Conservation (phyloP, 2,888 invertebrate genomes). For the Venustoraphidia nigricollis region DNA sequence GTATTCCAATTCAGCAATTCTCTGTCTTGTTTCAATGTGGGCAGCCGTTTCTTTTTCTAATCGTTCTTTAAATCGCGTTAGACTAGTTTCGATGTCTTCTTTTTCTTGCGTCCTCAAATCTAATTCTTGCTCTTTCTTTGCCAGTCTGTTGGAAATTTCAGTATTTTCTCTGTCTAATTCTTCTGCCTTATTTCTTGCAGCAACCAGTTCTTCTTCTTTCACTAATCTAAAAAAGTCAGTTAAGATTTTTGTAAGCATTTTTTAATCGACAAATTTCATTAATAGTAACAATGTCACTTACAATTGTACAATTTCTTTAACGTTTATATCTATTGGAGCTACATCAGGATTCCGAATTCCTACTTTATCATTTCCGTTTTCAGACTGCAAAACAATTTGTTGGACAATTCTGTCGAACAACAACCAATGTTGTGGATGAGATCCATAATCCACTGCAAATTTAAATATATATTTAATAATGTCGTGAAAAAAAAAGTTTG, state of each 20-base stretch:
- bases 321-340: conserved; percentile 75
- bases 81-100: conserved; percentile 76
- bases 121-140: conserved; percentile 85
- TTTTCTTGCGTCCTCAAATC: conserved; percentile 82
- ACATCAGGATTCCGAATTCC: conserved; percentile 63
- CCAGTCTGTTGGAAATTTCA: conserved; percentile 71
- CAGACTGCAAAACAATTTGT: conserved; percentile 77
- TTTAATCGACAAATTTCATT: conserved; percentile 5
- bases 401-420: conserved; percentile 88
- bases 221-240: conserved; percentile 41
- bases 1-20: conserved; percentile 46
- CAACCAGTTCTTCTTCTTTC: conserved; percentile 83
- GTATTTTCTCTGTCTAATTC: conserved; percentile 78
- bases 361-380: conserved; percentile 23
- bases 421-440: conserved; percentile 84
- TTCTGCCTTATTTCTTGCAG: conserved; percentile 72
- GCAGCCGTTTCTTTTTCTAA: conserved; percentile 78
- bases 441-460: conserved; percentile 62
- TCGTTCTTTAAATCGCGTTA: conserved; percentile 68
- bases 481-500: not conserved
- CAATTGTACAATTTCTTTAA: conserved; percentile 77
- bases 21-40: conserved; percentile 73
- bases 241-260: conserved; percentile 4
- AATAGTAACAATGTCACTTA: conserved; percentile 11
- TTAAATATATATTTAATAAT: conserved; percentile 8